These are phyloP conservation scores for Mamestra configurata DNA, from an alignment of 1,140 invertebrate genomes.

Conservation along the genomic window DNA sequence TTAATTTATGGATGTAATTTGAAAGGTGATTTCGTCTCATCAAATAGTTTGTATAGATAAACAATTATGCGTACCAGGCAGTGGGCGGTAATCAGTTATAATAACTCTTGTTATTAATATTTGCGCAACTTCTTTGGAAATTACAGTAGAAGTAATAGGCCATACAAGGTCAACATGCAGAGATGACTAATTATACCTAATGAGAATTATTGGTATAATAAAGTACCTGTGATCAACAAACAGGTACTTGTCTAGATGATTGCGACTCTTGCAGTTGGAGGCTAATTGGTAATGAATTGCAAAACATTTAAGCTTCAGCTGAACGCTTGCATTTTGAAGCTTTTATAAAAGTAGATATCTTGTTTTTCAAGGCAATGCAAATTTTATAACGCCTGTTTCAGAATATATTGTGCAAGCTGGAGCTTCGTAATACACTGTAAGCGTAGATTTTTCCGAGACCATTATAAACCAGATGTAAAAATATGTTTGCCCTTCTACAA, in stretches of 20 bases:
- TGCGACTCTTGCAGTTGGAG: not conserved
- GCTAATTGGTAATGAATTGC: slow-evolving; percentile 37
- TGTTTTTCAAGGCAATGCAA: slow-evolving; percentile 2
- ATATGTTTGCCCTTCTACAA: slow-evolving; percentile 13
- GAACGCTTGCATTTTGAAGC: slow-evolving; percentile 51
- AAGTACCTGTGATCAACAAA: not conserved
- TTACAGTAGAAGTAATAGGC: slow-evolving; percentile 19
- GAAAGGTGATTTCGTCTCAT: slow-evolving; percentile 6
- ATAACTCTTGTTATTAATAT: slow-evolving; percentile 13
- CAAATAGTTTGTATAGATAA: slow-evolving; percentile 30
- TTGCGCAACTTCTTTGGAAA: slow-evolving; percentile 19
- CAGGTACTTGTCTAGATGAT: not conserved
- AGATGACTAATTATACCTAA: slow-evolving; percentile 16
- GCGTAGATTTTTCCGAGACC: not conserved
- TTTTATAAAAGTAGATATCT: not conserved
- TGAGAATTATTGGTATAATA: slow-evolving; percentile 20
- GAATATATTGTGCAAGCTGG: not conserved
- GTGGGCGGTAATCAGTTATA: slow-evolving; percentile 26
- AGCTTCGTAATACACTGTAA: slow-evolving; percentile 5
- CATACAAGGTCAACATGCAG: slow-evolving; percentile 9
- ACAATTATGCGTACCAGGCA: slow-evolving; percentile 1
- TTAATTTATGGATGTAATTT: not conserved
- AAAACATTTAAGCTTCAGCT: slow-evolving; percentile 51
- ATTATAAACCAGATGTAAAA: slow-evolving; percentile 3
- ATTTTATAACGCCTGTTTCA: not conserved